phyloP scores from a whole-genome alignment of 2,113 vertebrate genomes.

The Microtus montanus region DNA sequence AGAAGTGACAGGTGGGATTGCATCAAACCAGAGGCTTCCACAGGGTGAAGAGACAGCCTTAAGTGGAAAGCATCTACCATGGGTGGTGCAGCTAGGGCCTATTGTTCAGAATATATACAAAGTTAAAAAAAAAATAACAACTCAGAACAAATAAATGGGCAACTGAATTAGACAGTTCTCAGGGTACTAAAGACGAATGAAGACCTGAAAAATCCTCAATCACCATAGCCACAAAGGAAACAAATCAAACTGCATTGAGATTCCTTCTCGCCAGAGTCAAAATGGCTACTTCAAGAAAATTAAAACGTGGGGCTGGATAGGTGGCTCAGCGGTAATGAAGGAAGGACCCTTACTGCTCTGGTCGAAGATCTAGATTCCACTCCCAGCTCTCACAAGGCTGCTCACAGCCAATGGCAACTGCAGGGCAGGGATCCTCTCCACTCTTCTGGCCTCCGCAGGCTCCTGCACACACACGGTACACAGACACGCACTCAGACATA shows the following conservation, averaged over 20 bases:
- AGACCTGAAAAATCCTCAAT: not conserved
- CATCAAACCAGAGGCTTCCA: not conserved
- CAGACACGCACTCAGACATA: not conserved
- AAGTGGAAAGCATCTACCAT: not conserved
- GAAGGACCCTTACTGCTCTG: not conserved
- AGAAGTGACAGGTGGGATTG: not conserved
- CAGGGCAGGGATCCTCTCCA: no score
- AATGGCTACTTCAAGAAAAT: not conserved
- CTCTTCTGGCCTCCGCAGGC: not conserved
- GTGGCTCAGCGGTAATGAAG: not conserved
- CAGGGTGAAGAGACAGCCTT: no score
- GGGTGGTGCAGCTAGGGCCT: no score
- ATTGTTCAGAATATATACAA: not conserved
- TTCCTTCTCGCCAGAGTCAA: not conserved
- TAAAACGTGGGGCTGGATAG: not conserved
- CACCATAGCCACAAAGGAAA: not conserved
- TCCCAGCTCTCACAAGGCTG: not conserved
- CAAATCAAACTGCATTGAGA: not conserved
- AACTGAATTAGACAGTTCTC: not conserved
- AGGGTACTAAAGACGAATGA: not conserved
- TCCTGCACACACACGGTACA: not conserved
- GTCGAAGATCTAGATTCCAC: not conserved
- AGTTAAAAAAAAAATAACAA: not conserved
- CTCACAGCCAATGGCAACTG: not conserved
- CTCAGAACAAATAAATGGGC: not conserved